These are phyloP conservation scores for Litoditis marina DNA, from an alignment of 2,888 invertebrate species.

Conservation along the genomic window DNA sequence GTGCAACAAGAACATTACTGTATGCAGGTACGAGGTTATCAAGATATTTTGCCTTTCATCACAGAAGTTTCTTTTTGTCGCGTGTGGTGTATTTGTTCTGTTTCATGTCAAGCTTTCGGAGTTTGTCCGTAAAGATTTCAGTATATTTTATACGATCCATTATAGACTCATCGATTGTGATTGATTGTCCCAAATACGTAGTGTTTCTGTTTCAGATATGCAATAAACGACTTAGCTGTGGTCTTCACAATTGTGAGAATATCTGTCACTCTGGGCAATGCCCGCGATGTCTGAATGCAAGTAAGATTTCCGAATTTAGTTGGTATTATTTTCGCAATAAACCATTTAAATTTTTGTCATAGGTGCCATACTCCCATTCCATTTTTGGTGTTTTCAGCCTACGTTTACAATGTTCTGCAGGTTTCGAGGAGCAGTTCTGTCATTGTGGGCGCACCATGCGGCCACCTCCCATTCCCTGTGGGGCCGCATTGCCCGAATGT, in stretches of 20 bases:
- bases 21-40: constrained; percentile 66
- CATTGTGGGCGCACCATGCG: constrained; percentile 82
- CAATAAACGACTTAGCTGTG: constrained; percentile 75
- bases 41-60: neutral
- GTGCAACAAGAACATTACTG: constrained; percentile 82
- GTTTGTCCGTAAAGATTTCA: neutral
- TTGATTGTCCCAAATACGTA: too few relatives aligned
- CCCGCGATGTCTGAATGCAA: constrained; percentile 75
- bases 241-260: constrained; percentile 80
- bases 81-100: neutral
- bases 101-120: neutral
- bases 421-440: constrained; percentile 84
- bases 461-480: constrained; percentile 88
- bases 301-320: constrained; percentile 70
- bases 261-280: constrained; percentile 85
- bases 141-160: too few relatives aligned
- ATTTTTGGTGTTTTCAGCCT: too few relatives aligned
- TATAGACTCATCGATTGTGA: too few relatives aligned
- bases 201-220: constrained; percentile 70
- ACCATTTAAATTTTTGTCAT: too few relatives aligned
- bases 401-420: constrained; percentile 60
- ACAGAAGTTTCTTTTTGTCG: neutral
- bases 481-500: constrained; percentile 81
- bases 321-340: too few relatives aligned
- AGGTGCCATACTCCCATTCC: too few relatives aligned